A percentile compares a stretch with the other conserved stretches of the same genome.
phyloP scores from a whole-genome alignment of 2,888 invertebrate species.

The Harmothoe impar region DNA sequence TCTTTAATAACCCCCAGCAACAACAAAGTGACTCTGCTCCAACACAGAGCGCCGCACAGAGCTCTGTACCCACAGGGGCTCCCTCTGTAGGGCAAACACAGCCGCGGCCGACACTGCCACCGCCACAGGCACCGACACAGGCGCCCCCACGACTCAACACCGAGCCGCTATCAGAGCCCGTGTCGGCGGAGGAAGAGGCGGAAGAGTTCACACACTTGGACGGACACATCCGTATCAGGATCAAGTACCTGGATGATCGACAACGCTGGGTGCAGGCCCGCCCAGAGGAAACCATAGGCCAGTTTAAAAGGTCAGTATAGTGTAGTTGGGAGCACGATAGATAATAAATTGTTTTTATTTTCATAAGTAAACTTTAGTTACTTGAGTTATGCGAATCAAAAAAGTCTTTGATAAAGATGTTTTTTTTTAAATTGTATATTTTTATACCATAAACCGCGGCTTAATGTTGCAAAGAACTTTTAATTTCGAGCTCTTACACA shows the following conservation, averaged over 20 bases:
- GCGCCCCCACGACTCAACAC: neutral
- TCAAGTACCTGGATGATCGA: constrained; percentile 84
- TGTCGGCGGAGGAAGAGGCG: neutral
- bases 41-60: neutral
- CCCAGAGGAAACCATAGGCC: constrained; percentile 81
- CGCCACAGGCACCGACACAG: neutral
- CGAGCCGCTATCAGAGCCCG: neutral
- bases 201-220: constrained; percentile 30
- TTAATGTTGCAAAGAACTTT: too few relatives aligned
- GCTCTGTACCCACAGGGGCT: neutral
- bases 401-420: too few relatives aligned
- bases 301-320: constrained; percentile 83
- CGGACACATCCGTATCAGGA: constrained; percentile 76
- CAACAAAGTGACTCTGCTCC: neutral
- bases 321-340: too few relatives aligned
- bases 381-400: too few relatives aligned
- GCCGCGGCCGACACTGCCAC: neutral
- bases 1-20: neutral
- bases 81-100: neutral
- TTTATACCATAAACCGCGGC: too few relatives aligned
- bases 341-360: too few relatives aligned
- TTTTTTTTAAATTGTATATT: too few relatives aligned
- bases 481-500: too few relatives aligned
- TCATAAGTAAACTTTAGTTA: too few relatives aligned
- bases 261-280: constrained; percentile 80